Percentiles rank a stretch among this genome's conserved stretches.
Conservation (phyloP, 1,140 invertebrate genomes). For the Ostrea edulis region DNA sequence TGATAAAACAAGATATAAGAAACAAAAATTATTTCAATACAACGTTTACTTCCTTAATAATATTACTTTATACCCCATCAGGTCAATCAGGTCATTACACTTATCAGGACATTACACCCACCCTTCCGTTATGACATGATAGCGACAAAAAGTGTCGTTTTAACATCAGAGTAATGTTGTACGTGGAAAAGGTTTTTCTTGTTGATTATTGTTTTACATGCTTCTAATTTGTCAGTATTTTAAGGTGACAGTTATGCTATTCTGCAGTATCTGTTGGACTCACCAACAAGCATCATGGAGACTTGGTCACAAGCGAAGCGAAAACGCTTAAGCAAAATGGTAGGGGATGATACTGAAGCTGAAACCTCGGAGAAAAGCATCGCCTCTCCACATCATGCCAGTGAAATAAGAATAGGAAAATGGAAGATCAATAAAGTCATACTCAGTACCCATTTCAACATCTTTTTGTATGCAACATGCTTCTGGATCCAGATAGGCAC, state of each 20-base stretch:
- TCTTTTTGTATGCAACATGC: slow-evolving; percentile 74
- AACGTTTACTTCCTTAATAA: too few relatives aligned
- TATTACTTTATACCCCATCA: too few relatives aligned
- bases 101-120: too few relatives aligned
- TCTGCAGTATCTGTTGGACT: background rate
- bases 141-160: background rate
- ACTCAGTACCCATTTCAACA: slow-evolving; percentile 71
- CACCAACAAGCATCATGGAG: background rate
- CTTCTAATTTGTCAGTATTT: background rate
- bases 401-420: slow-evolving; percentile 26
- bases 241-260: background rate
- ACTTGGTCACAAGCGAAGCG: background rate
- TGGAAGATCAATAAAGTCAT: slow-evolving; percentile 61
- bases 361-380: background rate
- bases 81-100: too few relatives aligned
- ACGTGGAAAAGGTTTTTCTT: background rate
- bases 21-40: too few relatives aligned
- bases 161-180: background rate
- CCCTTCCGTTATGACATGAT: background rate
- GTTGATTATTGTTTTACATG: background rate
- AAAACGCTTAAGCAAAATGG: slow-evolving; percentile 21
- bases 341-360: background rate
- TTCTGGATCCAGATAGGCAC: slow-evolving; percentile 76
- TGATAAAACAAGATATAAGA: too few relatives aligned
- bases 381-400: background rate